Evolutionary conservation across 2,888 invertebrate species (phyloP).

Genomic region (Frankliniella fusca): DNA sequence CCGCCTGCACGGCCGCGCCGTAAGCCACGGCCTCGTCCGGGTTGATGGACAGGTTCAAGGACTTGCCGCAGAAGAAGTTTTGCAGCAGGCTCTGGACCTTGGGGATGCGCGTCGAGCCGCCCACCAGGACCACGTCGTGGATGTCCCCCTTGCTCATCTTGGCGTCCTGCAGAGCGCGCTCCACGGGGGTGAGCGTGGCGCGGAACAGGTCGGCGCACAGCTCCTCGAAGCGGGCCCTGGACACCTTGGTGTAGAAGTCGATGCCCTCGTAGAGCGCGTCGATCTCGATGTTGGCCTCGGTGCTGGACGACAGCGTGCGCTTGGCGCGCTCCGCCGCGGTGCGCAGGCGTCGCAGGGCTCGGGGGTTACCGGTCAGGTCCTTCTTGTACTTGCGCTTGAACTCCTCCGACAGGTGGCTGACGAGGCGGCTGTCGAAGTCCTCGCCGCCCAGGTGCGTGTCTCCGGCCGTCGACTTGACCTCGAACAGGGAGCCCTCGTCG

Average conservation of each 20-base stretch:
- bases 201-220: slow-evolving; percentile 67
- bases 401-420: slow-evolving; percentile 56
- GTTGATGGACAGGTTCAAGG: slow-evolving; percentile 69
- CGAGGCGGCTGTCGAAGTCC: slow-evolving; percentile 56
- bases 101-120: slow-evolving; percentile 75
- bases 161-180: slow-evolving; percentile 71
- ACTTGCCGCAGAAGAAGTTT: slow-evolving; percentile 56
- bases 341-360: slow-evolving; percentile 50
- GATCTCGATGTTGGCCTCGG: slow-evolving; percentile 53
- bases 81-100: slow-evolving; percentile 70
- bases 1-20: slow-evolving; percentile 75
- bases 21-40: slow-evolving; percentile 82
- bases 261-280: slow-evolving; percentile 52
- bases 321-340: slow-evolving; percentile 55
- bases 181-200: slow-evolving; percentile 68
- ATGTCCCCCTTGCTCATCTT: slow-evolving; percentile 70
- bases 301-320: slow-evolving; percentile 51
- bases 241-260: slow-evolving; percentile 62
- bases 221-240: slow-evolving; percentile 72
- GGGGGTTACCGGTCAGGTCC: slow-evolving; percentile 50
- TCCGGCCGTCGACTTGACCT: slow-evolving; percentile 76
- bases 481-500: slow-evolving; percentile 70
- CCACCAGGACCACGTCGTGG: slow-evolving; percentile 74
- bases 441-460: slow-evolving; percentile 81
- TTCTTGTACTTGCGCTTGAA: slow-evolving; percentile 53